phyloP scores from a whole-genome alignment of 2,888 invertebrate species.

The Dasysyrphus tricinctus region DNA sequence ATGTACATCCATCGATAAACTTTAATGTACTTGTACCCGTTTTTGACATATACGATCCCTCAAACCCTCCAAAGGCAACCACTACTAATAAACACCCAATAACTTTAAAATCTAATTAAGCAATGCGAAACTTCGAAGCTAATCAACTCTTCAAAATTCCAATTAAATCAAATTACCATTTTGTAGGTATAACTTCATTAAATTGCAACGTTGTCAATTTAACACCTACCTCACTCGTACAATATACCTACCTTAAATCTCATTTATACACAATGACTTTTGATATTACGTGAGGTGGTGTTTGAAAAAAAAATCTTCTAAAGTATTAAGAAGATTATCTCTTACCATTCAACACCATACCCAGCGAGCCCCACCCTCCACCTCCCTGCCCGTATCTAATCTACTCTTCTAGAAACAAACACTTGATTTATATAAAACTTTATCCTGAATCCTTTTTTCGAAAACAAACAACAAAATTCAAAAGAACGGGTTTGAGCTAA shows the following conservation, averaged over 20 bases:
- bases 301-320: background rate
- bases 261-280: background rate
- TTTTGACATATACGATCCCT: too few species aligned
- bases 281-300: background rate
- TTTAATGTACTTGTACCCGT: too few species aligned
- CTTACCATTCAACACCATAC: background rate
- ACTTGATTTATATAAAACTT: constrained; percentile 7
- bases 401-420: background rate
- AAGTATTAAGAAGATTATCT: background rate
- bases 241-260: background rate
- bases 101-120: background rate
- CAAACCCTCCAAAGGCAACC: background rate
- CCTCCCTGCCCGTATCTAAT: background rate
- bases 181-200: constrained; percentile 6
- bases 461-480: constrained; percentile 12
- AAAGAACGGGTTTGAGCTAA: constrained; percentile 13
- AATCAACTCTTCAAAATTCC: background rate
- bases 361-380: background rate
- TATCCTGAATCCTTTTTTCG: constrained; percentile 6
- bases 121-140: background rate
- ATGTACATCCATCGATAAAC: too few species aligned
- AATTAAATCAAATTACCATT: constrained; percentile 12
- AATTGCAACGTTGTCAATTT: background rate
- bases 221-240: background rate
- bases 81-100: background rate